Conservation (phyloP, 2,113 vertebrate species). For the Corvus hawaiiensis region DNA sequence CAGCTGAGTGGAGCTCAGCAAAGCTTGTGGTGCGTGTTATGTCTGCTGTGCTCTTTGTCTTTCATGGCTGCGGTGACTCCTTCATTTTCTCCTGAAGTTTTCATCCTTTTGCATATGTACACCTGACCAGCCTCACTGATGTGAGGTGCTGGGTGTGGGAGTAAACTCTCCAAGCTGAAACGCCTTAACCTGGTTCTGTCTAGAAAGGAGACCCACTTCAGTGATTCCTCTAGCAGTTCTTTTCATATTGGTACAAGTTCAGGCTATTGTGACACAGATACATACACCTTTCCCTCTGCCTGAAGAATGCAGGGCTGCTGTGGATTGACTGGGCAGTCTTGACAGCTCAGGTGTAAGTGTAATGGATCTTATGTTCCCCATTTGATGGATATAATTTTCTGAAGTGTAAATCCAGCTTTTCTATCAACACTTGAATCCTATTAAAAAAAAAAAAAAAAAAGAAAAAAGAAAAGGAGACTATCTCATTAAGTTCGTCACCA, state of each 20-base stretch:
- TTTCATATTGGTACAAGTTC: not conserved
- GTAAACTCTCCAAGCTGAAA: not conserved
- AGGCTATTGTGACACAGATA: not conserved
- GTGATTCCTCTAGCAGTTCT: not conserved
- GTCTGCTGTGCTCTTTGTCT: not conserved
- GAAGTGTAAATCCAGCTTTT: not conserved
- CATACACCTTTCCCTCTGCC: not conserved
- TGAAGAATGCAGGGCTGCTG: not conserved
- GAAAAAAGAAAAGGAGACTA: not conserved
- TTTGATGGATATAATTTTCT: not conserved
- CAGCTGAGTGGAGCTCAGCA: not conserved
- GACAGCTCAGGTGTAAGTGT: not conserved
- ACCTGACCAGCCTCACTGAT: not conserved
- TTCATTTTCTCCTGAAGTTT: not conserved
- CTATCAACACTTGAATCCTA: not conserved
- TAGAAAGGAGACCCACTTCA: not conserved
- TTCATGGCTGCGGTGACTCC: not conserved
- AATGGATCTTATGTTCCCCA: not conserved
- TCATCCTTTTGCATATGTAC: not conserved
- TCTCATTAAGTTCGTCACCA: not conserved
- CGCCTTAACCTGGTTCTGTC: not conserved
- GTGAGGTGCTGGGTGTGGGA: not conserved
- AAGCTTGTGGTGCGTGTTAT: rapidly evolving
- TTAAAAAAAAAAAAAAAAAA: not conserved
- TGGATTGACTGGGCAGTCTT: not conserved